phyloP scores from a whole-genome alignment of 2,113 vertebrate species.

The Ploceus nigricollis region DNA sequence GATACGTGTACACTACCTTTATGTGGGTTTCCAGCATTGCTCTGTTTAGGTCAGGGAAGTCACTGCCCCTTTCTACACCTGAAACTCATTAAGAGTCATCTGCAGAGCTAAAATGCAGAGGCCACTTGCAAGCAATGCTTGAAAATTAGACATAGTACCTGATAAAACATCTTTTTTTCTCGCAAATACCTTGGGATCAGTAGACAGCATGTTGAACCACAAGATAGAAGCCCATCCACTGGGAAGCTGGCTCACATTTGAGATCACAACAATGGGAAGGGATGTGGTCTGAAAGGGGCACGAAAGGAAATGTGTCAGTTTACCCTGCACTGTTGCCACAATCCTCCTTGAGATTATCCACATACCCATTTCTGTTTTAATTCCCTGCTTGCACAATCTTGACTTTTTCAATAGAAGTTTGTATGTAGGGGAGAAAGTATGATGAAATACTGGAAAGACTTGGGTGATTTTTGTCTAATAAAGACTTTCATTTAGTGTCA shows the following conservation, averaged over 20 bases:
- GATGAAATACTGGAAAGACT: background rate
- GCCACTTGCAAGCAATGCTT: background rate
- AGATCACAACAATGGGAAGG: constrained; percentile 93
- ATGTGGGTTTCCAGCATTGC: background rate
- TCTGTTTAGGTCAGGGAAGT: background rate
- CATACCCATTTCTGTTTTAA: background rate
- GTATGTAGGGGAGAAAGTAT: background rate
- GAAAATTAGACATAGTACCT: background rate
- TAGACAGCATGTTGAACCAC: constrained; percentile 97
- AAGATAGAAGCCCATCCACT: constrained; percentile 97
- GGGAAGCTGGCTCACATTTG: constrained; percentile 95
- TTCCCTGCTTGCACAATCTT: background rate
- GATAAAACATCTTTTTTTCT: background rate
- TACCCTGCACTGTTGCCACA: background rate
- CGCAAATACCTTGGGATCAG: constrained; percentile 83
- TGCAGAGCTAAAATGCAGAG: background rate
- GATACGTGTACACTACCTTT: background rate
- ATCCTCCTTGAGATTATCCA: background rate
- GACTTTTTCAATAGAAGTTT: background rate
- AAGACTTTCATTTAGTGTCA: background rate
- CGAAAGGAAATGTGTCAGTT: background rate
- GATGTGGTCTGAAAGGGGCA: constrained; percentile 81
- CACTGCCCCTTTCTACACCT: background rate
- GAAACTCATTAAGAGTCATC: background rate
- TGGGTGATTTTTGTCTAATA: background rate